Evolutionary conservation across 2,888 invertebrate genomes (phyloP), one percentile per base, ranked within the genome.

Genomic region (Caenorhabditis angaria): DNA sequence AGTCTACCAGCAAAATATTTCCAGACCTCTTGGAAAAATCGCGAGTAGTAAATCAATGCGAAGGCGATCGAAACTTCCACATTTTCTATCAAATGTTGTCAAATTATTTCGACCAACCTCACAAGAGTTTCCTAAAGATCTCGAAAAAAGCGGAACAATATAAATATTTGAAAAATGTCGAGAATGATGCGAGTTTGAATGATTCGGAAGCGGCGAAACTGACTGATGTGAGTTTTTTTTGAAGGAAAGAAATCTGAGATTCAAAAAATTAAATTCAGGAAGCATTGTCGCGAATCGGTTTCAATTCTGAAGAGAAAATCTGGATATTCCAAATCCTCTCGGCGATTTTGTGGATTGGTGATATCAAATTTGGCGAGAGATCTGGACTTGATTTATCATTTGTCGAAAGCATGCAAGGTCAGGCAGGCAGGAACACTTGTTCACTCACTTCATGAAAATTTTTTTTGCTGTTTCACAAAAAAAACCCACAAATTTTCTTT

Each of bases 41-140:
- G 6, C 89, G 92, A 68, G 91, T 92, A 0, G 91, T 91, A 10
- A 89, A 89, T 51, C 91, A 91, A 81, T 91, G 91, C 87, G 84
- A 88, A n/a, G 90, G 90, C 50, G 92, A 92, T 83, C 88, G 92
- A 70, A 91, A 90, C 84, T 92, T 92, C 86, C 92, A 92, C 86
- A 90, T 92, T 74, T 92, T 92, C 88, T 92, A 92, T 87, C 92
- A 92, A 84, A 85, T 92, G 48, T 74, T 86, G 18, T 80, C 82
- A 3, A 64, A 73, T 20, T 76, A 76, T 20, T 77, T 82, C 29
- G 77, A 76, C 48, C 54, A 32, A 51, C 73, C 66, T 12, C 71
- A 75, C 58, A 77, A 70, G 58, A 69, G 63, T 57, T 74, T 73
- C 56, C 53, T 73, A 53, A 71, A 62, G 22, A n/a, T 71, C 25